phyloP scores from a whole-genome alignment of 1,140 invertebrate genomes.

The Vollenhovia emeryi region DNA sequence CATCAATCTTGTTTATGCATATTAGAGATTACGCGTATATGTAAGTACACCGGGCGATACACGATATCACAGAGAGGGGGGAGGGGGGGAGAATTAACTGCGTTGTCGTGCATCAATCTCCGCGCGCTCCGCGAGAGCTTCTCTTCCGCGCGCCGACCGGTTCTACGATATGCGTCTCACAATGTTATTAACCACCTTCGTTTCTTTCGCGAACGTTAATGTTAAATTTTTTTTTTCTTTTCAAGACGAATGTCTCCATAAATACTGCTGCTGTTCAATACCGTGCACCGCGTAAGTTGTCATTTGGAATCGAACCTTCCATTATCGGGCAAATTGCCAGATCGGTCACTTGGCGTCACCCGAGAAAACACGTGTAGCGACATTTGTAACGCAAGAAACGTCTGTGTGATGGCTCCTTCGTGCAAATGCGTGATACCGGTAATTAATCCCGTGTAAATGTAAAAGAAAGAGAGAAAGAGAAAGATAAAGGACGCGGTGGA shows the following conservation, averaged over 20 bases:
- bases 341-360: background rate
- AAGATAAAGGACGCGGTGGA: background rate
- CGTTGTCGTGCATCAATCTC: slow-evolving; percentile 71
- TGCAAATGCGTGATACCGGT: background rate
- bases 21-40: slow-evolving; percentile 68
- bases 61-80: too few species aligned
- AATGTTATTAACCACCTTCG: slow-evolving; percentile 63
- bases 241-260: background rate
- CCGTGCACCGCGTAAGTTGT: background rate
- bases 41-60: slow-evolving; percentile 63
- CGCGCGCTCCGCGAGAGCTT: slow-evolving; percentile 5
- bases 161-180: slow-evolving; percentile 36
- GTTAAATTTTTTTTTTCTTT: slow-evolving; percentile 19
- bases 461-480: background rate
- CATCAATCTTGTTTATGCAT: slow-evolving; percentile 75
- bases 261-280: background rate
- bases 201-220: slow-evolving; percentile 15
- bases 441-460: slow-evolving; percentile 22
- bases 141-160: slow-evolving; percentile 50
- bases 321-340: background rate
- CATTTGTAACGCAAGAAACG: background rate
- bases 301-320: slow-evolving; percentile 5
- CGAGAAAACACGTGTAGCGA: background rate
- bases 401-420: background rate
- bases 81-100: slow-evolving; percentile 69